Conservation (phyloP, 2,888 invertebrate species). For the Therioaphis trifolii region DNA sequence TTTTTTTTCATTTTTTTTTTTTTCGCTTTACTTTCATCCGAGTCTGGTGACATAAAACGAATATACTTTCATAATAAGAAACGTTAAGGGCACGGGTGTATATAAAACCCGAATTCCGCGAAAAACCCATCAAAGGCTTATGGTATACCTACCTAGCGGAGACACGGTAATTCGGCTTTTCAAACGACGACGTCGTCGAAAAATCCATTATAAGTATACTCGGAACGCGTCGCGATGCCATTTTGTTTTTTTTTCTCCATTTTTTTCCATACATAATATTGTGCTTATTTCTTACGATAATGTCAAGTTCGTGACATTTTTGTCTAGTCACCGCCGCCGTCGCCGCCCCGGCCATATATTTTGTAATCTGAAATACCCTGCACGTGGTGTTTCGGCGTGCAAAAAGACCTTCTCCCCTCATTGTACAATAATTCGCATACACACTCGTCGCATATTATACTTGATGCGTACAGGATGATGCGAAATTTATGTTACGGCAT, state of each 20-base stretch:
- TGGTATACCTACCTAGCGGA: not conserved
- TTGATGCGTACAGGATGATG: not conserved
- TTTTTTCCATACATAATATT: not conserved
- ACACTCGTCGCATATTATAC: too few relatives aligned
- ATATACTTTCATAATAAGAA: not conserved
- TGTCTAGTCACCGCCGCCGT: not conserved
- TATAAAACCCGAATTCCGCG: conserved; percentile 10
- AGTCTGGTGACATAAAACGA: conserved; percentile 2
- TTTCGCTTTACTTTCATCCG: not conserved
- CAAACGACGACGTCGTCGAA: conserved; percentile 26
- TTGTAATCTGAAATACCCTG: not conserved
- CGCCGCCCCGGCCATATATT: too few relatives aligned
- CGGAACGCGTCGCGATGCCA: conserved; percentile 7
- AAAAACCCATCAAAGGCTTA: conserved; percentile 56
- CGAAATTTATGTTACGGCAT: not conserved
- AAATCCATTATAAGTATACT: conserved; percentile 46
- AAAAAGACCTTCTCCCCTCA: not conserved
- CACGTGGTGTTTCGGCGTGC: not conserved
- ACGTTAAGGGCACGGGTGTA: not conserved
- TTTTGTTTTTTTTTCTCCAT: conserved; percentile 44
- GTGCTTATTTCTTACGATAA: conserved; percentile 48
- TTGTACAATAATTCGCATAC: too few relatives aligned
- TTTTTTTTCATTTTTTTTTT: not conserved
- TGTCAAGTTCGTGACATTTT: conserved; percentile 51
- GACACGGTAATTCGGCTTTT: conserved; percentile 43